Evolutionary conservation across 2,113 vertebrate genomes (phyloP), one percentile per base, ranked within the genome.

Genomic region (Canis aureus): DNA sequence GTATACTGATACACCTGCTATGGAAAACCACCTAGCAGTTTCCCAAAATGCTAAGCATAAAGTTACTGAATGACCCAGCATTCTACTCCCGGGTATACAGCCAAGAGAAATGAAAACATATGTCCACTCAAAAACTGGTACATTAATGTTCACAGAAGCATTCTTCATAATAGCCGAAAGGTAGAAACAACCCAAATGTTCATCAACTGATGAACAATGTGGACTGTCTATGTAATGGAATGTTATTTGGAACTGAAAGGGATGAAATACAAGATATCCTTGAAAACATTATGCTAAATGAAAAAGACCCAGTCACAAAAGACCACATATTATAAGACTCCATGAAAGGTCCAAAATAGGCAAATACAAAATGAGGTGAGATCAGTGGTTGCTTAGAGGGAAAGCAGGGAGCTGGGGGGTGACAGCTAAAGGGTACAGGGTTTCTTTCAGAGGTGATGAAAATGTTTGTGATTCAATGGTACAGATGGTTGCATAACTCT

Each of bases 51-150:
- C 59, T 23, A 23, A 62, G 32, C 76, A 19, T 0, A 13, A 19
- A 55, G 73, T 43, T 9, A 51, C 23, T 5, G 20, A 17, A 10
- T 0, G n/a, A 13, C 27, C 43, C 5, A 51, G 17, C 43, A 20
- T 11, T 69, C 17, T 2, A 86, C 43, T 51, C 49, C 35, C 3
- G 20, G 76, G 17, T 5, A 32, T 0, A 62, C 1, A 3, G 8
- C n/a, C 71, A 3, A 43, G 25, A 51, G 53, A 74, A 89, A 67
- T 0, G 71, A 43, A 89, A 62, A 51, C 11, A 6, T 25, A 11
- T 0, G 9, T 11, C 11, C 32, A 11, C 32, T 2, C 22, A 19
- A 29, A 84, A 55, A 19, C 12, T 0, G 23, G 74, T 5, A 22
- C 7, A 0, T 19, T 0, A 20, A 35, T 11, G 71, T 25, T 43